Percentiles rank a stretch among this genome's conserved stretches.
Conservation (phyloP, 2,888 invertebrate species). For the Leistus spinibarbis region DNA sequence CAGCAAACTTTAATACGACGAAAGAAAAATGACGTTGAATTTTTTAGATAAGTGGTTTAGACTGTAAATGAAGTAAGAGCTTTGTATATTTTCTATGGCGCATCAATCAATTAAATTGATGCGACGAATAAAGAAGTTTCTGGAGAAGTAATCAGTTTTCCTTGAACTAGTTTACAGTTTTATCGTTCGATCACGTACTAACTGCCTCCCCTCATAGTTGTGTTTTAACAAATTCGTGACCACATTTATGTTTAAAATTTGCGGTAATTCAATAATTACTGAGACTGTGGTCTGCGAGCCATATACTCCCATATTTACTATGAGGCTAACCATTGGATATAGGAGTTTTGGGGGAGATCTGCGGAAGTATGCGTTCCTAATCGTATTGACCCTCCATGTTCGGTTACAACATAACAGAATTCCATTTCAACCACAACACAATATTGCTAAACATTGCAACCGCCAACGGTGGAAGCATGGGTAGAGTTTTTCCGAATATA, state of each 20-base stretch:
- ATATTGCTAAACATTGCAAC: constrained; percentile 19
- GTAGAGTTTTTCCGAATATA: background rate
- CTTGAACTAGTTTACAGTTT: background rate
- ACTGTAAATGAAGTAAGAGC: background rate
- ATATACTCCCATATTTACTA: too few species aligned
- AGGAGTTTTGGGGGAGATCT: background rate
- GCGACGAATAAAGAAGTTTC: background rate
- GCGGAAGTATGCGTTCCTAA: background rate
- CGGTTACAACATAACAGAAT: constrained; percentile 12
- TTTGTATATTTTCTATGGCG: background rate
- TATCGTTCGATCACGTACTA: background rate
- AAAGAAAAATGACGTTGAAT: background rate
- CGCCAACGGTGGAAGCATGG: background rate
- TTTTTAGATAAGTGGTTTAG: background rate
- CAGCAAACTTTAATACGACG: background rate
- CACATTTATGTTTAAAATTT: too few species aligned
- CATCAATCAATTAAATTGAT: background rate
- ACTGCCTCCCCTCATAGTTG: too few species aligned
- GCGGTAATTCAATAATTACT: too few species aligned
- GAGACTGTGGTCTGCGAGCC: too few species aligned
- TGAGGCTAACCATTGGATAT: background rate
- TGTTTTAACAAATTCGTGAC: too few species aligned
- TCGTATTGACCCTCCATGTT: constrained; percentile 15
- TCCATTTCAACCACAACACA: constrained; percentile 19
- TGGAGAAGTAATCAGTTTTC: background rate